phyloP scores from a whole-genome alignment of 2,888 invertebrate species.

The Panopea generosa region DNA sequence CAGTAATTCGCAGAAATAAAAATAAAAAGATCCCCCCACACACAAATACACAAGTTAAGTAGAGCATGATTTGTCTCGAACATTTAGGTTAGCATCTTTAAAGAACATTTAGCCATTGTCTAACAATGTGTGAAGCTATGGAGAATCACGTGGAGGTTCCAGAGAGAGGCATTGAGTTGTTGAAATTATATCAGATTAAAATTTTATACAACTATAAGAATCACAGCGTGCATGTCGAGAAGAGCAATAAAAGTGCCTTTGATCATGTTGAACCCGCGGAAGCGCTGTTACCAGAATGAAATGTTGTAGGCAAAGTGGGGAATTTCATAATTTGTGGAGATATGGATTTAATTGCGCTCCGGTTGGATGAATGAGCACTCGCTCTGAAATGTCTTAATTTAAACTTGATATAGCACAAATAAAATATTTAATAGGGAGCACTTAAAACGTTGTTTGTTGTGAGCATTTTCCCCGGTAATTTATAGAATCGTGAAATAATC shows the following conservation, averaged over 20 bases:
- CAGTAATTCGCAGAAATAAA: no score
- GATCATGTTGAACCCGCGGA: constrained; percentile 39
- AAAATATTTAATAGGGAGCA: no score
- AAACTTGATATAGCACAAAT: constrained; percentile 4
- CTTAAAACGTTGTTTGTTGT: no score
- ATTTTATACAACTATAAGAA: constrained; percentile 33
- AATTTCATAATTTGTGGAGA: constrained; percentile 31
- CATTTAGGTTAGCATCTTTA: no score
- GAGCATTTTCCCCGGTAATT: no score
- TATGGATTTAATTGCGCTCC: constrained; percentile 35
- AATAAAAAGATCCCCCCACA: no score
- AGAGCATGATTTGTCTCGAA: no score
- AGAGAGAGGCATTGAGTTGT: constrained; percentile 12
- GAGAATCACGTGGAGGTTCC: constrained; percentile 4
- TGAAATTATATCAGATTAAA: constrained; percentile 34
- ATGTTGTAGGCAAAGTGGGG: constrained; percentile 11
- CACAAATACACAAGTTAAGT: no score
- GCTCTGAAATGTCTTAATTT: constrained; percentile 32
- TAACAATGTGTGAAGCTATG: constrained; percentile 24
- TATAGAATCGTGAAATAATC: no score
- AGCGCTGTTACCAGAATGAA: constrained; percentile 25
- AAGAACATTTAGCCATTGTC: constrained; percentile 15
- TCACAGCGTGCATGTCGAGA: constrained; percentile 17
- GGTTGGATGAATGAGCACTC: constrained; percentile 9
- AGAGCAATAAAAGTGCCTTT: constrained; percentile 43